These are phyloP conservation scores for Endomychus coccineus DNA, from an alignment of 2,888 invertebrate genomes.

Conservation along the genomic window DNA sequence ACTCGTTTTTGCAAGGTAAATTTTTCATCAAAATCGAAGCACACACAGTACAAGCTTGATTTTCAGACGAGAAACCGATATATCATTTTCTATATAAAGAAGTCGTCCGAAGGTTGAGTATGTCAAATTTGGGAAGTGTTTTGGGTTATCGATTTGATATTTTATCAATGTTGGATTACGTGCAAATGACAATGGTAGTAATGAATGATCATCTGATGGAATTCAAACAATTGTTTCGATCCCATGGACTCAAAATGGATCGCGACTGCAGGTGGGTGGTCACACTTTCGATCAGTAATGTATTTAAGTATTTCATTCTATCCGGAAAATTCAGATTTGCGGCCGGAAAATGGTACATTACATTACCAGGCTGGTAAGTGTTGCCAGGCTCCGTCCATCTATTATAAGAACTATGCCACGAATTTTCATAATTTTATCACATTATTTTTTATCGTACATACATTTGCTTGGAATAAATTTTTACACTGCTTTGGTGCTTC, in stretches of 20 bases:
- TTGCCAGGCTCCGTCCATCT: too few species aligned
- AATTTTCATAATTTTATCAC: too few species aligned
- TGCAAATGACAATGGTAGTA: constrained; percentile 10
- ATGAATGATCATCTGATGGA: constrained; percentile 1
- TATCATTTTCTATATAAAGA: constrained; percentile 5
- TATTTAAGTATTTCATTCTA: too few species aligned
- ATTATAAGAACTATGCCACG: too few species aligned
- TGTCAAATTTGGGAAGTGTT: not conserved
- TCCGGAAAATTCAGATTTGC: too few species aligned
- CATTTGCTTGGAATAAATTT: too few species aligned
- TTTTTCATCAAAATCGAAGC: not conserved
- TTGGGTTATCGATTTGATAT: constrained; percentile 6
- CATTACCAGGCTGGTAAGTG: too few species aligned
- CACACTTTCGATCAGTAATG: too few species aligned
- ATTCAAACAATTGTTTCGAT: not conserved
- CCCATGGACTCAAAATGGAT: not conserved
- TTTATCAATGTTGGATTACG: constrained; percentile 7
- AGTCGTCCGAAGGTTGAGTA: constrained; percentile 4
- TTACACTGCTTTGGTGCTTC: too few species aligned
- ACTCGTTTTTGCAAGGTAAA: not conserved
- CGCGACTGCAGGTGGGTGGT: constrained; percentile 5
- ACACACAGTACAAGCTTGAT: too few species aligned
- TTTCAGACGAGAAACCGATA: constrained; percentile 8
- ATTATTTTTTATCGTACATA: too few species aligned
- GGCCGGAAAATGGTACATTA: too few species aligned